A percentile compares a stretch with the other conserved stretches of the same genome.
Evolutionary conservation across 2,888 invertebrate species (phyloP).

Genomic region (Yponomeuta malinellus): DNA sequence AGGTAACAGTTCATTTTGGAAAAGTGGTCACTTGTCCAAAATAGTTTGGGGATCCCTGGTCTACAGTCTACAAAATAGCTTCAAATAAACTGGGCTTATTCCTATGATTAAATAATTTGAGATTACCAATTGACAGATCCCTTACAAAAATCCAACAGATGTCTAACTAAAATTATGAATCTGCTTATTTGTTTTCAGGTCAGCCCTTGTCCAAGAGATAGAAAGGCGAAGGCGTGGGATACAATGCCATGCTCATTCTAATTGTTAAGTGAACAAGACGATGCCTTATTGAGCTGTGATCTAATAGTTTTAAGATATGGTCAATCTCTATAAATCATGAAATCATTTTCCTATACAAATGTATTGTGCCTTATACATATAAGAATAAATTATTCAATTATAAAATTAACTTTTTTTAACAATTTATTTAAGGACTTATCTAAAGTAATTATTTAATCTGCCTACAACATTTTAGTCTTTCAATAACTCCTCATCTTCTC

Average conservation of each 20-base stretch:
- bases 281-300: constrained; percentile 68
- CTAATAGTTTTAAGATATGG: constrained; percentile 27
- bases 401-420: background rate
- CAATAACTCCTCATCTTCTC: constrained; percentile 20
- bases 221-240: constrained; percentile 75
- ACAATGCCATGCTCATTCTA: constrained; percentile 58
- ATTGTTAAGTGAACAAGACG: constrained; percentile 45
- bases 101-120: too few species aligned
- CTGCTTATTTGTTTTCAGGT: constrained; percentile 69
- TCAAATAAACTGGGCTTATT: too few species aligned
- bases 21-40: too few species aligned
- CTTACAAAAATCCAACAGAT: too few species aligned
- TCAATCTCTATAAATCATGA: constrained; percentile 7
- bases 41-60: too few species aligned
- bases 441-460: background rate
- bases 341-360: constrained; percentile 14
- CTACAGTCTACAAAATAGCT: too few species aligned
- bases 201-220: constrained; percentile 85
- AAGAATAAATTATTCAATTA: constrained; percentile 17
- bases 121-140: too few species aligned
- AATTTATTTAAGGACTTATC: background rate
- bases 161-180: too few species aligned
- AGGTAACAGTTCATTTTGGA: too few species aligned
- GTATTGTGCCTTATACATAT: constrained; percentile 17
- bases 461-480: constrained; percentile 19